Base-by-base conservation (phyloP, 2,113 vertebrate species). In the Penelope pileata region DNA sequence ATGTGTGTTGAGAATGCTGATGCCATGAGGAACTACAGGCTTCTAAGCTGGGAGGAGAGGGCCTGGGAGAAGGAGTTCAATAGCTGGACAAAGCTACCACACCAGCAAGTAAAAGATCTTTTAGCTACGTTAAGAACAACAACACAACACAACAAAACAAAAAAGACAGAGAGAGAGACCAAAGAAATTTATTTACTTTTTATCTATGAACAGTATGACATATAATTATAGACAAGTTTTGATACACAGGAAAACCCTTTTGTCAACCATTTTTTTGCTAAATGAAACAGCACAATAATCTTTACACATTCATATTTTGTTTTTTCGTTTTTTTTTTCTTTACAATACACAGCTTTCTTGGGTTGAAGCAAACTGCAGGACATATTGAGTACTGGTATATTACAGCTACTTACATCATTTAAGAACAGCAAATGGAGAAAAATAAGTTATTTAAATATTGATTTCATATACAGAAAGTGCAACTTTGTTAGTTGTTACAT, bases 371-470 rank as follows among this genome's bases (percentile, higher is more conserved):
- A 98, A 98, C 98, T 98, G 98, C 98, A 98, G 97, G 98, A 98
- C 98, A 97, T 98, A 98, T 98, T 97, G 98, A 94, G 98, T 99
- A 98, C 98, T 98, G 98, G 98, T 99, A 99, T 99, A 98, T 98
- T 99, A 99, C 99, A 99, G 98, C 98, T 99, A 99, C 99, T 99
- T 99, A 99, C 99, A 99, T 98, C 98, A 98, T 97, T 99, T 98
- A 98, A 98, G 98, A 98, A 98, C 98, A 98, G 98, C 97, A 98
- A 98, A 98, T 98, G 98, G 98, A 98, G 96, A 98, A 99, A 99
- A 99, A 99, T 99, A 99, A 99, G 98, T 99, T 99, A 99, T 99
- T 99, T 99, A 99, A 99, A 99, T 99, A 99, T 99, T 97, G 99
- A 99, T 99, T 99, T 99, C 99, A 99, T 99, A 99, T 99, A 99